Evolutionary conservation across 2,888 invertebrate genomes (phyloP).

Genomic region (Clanis bilineata): DNA sequence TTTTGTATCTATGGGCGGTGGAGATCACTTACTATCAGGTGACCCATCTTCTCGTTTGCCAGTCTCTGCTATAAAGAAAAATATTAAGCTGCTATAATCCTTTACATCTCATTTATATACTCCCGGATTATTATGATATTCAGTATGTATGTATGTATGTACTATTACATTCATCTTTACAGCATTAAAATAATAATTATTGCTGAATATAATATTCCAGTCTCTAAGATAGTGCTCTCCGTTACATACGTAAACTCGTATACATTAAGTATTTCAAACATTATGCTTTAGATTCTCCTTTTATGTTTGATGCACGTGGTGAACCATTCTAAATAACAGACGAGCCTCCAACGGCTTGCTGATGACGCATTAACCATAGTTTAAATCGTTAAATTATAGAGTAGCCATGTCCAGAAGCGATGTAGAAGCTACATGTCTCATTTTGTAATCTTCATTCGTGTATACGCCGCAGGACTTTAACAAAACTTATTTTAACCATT

Average conservation of each 20-base stretch:
- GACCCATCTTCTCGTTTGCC: too few relatives aligned
- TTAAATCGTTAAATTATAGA: constrained; percentile 12
- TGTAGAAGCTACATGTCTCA: background rate
- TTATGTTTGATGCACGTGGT: constrained; percentile 2
- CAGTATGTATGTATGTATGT: too few relatives aligned
- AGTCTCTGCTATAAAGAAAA: too few relatives aligned
- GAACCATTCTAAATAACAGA: constrained; percentile 9
- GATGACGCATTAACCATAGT: constrained; percentile 12
- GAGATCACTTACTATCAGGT: too few relatives aligned
- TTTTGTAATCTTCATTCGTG: background rate
- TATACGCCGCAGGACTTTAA: background rate
- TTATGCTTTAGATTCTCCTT: background rate
- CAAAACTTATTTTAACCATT: background rate
- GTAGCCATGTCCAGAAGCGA: constrained; percentile 7
- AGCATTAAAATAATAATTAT: too few relatives aligned
- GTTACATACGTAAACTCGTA: background rate
- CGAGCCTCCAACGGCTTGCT: constrained; percentile 9
- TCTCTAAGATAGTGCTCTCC: too few relatives aligned
- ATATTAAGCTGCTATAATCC: too few relatives aligned
- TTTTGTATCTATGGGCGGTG: too few relatives aligned
- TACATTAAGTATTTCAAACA: constrained; percentile 1
- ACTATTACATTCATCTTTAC: too few relatives aligned
- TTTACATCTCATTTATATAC: too few relatives aligned
- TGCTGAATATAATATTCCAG: too few relatives aligned
- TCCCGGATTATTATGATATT: too few relatives aligned